These are phyloP conservation scores for Pelecanoides urinatrix DNA, from an alignment of 2,113 vertebrate genomes.

Conservation along the genomic window DNA sequence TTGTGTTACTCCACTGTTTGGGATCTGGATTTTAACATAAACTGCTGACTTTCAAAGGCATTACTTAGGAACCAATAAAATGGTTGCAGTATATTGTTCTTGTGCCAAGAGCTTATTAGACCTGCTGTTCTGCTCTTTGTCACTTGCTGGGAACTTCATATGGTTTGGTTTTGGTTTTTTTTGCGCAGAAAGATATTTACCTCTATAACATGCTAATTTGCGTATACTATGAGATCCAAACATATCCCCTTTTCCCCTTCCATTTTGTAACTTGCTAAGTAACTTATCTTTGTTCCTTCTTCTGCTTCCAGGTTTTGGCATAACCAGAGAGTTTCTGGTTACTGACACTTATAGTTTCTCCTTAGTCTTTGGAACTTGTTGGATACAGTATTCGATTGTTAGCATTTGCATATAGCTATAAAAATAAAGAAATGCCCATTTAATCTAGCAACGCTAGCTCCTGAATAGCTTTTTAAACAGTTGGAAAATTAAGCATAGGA, in stretches of 20 bases:
- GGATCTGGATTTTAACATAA: neutral
- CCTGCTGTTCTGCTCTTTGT: neutral
- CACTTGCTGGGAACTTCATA: neutral
- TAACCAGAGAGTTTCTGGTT: neutral
- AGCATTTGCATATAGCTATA: neutral
- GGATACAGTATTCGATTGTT: neutral
- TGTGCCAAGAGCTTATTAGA: neutral
- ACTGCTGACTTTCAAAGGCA: neutral
- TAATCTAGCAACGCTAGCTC: neutral
- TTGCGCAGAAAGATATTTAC: neutral
- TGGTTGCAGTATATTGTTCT: neutral
- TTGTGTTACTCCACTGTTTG: neutral
- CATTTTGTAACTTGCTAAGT: neutral
- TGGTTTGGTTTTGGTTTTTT: neutral
- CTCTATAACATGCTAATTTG: neutral
- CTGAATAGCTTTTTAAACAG: neutral
- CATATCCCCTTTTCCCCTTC: neutral
- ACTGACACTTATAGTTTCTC: neutral
- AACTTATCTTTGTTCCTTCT: neutral
- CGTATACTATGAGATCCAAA: neutral
- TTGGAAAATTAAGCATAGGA: neutral
- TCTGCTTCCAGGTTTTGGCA: neutral
- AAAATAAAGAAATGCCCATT: neutral
- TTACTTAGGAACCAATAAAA: neutral
- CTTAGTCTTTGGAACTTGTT: neutral